Percentiles rank a stretch among this genome's conserved stretches.
phyloP scores from a whole-genome alignment of 2,797 vertebrate species.

The Scleropages formosus region DNA sequence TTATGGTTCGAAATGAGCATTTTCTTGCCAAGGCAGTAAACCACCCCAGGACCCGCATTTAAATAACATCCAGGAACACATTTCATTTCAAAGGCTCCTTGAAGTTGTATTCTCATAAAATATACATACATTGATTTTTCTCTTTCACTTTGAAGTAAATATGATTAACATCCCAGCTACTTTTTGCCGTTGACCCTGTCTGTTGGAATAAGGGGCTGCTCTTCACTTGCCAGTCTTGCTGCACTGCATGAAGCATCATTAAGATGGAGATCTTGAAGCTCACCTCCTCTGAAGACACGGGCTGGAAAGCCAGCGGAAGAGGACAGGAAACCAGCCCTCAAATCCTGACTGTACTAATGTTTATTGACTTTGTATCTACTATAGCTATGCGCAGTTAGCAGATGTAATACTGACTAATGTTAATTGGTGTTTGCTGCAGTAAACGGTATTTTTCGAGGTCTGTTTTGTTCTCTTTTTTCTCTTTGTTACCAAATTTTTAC shows the following conservation, averaged over 20 bases:
- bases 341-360: neutral
- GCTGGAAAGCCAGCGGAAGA: neutral
- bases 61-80: slow-evolving; percentile 1
- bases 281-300: neutral
- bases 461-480: too few relatives aligned
- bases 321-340: neutral
- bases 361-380: neutral
- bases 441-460: too few relatives aligned
- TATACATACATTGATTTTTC: slow-evolving; percentile 13
- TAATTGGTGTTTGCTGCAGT: too few relatives aligned
- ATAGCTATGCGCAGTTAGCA: too few relatives aligned
- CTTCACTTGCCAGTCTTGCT: neutral
- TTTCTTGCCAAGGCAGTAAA: slow-evolving; percentile 7
- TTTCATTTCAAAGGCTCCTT: slow-evolving; percentile 10
- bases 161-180: slow-evolving; percentile 23
- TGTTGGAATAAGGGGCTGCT: neutral
- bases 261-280: slow-evolving; percentile 1
- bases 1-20: slow-evolving; percentile 4
- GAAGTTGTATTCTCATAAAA: slow-evolving; percentile 25
- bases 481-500: too few relatives aligned
- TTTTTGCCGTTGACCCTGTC: slow-evolving; percentile 15
- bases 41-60: slow-evolving; percentile 1
- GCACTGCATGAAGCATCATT: neutral
- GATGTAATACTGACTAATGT: too few relatives aligned
- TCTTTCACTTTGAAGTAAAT: slow-evolving; percentile 20